A percentile compares a stretch with the other conserved stretches of the same genome.
phyloP scores from a whole-genome alignment of 2,888 invertebrate genomes.

The Drosophila buzzatii region DNA sequence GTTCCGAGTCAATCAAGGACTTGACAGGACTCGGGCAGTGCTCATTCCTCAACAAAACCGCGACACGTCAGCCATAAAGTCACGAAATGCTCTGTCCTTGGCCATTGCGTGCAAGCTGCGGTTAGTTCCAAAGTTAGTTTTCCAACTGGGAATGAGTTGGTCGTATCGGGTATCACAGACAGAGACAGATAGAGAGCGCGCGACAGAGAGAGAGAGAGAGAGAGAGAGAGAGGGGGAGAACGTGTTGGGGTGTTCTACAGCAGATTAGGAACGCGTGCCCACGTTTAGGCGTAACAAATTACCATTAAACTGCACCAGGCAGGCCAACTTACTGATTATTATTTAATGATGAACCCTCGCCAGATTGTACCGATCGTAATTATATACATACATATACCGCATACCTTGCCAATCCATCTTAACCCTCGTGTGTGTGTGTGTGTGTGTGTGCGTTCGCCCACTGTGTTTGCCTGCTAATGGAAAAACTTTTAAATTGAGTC shows the following conservation, averaged over 20 bases:
- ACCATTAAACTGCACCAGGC: conserved; percentile 66
- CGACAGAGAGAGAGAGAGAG: not conserved
- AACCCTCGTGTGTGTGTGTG: not conserved
- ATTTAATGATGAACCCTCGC: conserved; percentile 74
- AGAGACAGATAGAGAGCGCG: not conserved
- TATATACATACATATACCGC: conserved; percentile 43
- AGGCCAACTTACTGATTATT: conserved; percentile 64
- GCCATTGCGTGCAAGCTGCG: conserved; percentile 70
- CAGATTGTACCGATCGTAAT: conserved; percentile 64
- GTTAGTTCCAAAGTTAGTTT: conserved; percentile 67
- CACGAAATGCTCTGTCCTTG: conserved; percentile 69
- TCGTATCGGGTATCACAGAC: conserved; percentile 4
- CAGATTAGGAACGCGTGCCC: conserved; percentile 77
- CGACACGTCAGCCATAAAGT: conserved; percentile 80
- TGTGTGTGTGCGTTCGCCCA: conserved; percentile 30
- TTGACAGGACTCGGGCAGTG: conserved; percentile 51
- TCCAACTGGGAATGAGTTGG: conserved; percentile 7
- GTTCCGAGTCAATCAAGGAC: conserved; percentile 71
- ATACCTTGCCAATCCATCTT: conserved; percentile 17
- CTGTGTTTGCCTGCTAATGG: conserved; percentile 25
- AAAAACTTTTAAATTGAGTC: conserved; percentile 36
- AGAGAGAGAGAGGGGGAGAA: not conserved
- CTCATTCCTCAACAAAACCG: conserved; percentile 30
- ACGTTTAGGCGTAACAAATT: conserved; percentile 85
- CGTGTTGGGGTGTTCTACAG: not conserved